Base-by-base conservation (phyloP, 2,888 invertebrate genomes). In the Gonocerus acuteangulatus region DNA sequence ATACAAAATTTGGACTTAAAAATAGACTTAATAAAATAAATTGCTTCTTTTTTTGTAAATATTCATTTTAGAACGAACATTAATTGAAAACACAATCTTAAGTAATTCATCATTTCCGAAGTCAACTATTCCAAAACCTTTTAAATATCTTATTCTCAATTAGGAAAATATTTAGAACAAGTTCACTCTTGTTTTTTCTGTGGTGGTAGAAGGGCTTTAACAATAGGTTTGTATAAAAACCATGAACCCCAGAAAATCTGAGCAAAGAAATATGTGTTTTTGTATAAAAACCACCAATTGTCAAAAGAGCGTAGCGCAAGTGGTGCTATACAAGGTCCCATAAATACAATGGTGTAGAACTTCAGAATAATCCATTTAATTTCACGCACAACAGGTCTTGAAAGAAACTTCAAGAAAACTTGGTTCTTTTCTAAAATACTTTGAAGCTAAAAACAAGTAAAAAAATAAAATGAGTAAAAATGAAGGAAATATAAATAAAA, bases 271-370 rank as follows among this genome's bases (percentile, higher is more conserved):
- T 84, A 82, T 2, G 86, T 75, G 39, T 82, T 80, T 0, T 72
- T 68, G 68, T 82, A 87, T 0, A 86, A 81, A 0, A 71, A 72
- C 74, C 80, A 81, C 80, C 88, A 91, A 67, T 82, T 83, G 0
- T 80, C 74, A 68, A 79, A 85, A 2, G 82, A 82, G 64, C 91
- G 79, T 2, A 86, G 77, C 44, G 82, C 82, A 70, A 92, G 90
- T 0, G 89, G 86, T 9, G 83, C 76, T 45, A 91, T 74, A 69
- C 86, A 86, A 80, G 87, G 92, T 7, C 91, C 90, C 85, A 92
- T 88, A 69, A 87, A 88, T 7, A 88, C 77, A 45, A 87, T 80
- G 0, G 89, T 86, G 71, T 91, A 91, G 0, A 81, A 69, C 71
- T 87, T 86, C 0, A 86, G 74, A 2, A 86, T 34, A 0, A 82